phyloP scores from a whole-genome alignment of 1,140 invertebrate genomes.

The Procambarus virginalis region DNA sequence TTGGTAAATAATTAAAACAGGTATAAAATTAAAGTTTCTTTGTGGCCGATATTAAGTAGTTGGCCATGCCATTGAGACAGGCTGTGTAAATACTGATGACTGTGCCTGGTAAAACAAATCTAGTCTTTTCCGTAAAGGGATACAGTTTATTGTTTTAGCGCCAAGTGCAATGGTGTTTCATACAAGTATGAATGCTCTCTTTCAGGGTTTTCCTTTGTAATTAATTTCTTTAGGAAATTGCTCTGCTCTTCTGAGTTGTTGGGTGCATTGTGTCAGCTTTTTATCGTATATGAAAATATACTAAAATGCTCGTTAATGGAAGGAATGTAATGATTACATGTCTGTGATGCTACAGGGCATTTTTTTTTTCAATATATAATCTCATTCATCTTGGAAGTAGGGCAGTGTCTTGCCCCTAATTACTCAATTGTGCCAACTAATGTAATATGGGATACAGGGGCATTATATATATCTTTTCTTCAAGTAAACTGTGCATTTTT shows the following conservation, averaged over 20 bases:
- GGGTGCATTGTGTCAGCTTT: slow-evolving; percentile 9
- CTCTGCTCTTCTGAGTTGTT: not conserved
- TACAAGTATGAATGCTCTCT: slow-evolving; percentile 38
- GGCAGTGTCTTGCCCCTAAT: not conserved
- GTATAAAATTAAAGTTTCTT: slow-evolving; percentile 18
- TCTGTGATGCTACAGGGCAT: slow-evolving; percentile 39
- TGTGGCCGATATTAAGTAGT: slow-evolving; percentile 16
- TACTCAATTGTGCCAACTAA: slow-evolving; percentile 16
- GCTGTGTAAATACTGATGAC: slow-evolving; percentile 48
- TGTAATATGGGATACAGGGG: not conserved
- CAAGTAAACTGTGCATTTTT: not conserved
- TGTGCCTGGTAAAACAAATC: slow-evolving; percentile 53
- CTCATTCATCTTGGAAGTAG: not conserved
- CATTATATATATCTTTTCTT: not conserved
- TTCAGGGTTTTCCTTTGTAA: slow-evolving; percentile 29
- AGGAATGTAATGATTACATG: not conserved
- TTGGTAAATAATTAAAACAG: slow-evolving; percentile 17
- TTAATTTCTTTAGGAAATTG: not conserved
- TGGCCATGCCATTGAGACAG: slow-evolving; percentile 20
- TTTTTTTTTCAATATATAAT: not conserved
- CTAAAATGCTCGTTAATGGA: slow-evolving; percentile 1
- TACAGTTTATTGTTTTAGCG: slow-evolving; percentile 48
- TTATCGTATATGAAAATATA: slow-evolving; percentile 17
- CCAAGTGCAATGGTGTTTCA: slow-evolving; percentile 62
- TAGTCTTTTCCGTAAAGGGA: slow-evolving; percentile 57